A percentile compares a stretch with the other conserved stretches of the same genome.
These are phyloP conservation scores for Macrotis lagotis DNA, from an alignment of 2,113 vertebrate genomes.

Conservation along the genomic window DNA sequence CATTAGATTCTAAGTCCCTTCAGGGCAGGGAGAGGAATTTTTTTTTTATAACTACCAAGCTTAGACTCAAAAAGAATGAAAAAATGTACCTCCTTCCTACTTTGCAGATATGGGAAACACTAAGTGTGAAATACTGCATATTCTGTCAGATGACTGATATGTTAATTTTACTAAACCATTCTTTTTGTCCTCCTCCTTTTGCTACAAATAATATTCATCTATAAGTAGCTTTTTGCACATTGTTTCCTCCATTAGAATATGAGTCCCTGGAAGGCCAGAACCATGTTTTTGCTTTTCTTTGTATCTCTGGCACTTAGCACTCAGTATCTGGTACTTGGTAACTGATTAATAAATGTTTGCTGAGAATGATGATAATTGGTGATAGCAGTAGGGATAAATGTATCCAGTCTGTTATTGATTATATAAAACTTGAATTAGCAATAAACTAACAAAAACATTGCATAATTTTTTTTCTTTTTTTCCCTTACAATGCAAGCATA, in stretches of 20 bases:
- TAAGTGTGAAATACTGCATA: not conserved
- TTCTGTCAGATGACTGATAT: not conserved
- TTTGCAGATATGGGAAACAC: not conserved
- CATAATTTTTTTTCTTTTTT: not conserved
- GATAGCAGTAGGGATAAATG: not conserved
- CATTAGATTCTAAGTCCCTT: no score
- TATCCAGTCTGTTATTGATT: not conserved
- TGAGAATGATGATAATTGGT: no score
- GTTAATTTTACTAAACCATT: not conserved
- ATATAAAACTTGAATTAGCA: not conserved
- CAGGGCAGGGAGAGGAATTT: no score
- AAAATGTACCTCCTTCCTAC: not conserved
- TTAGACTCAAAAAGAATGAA: not conserved
- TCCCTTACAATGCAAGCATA: not conserved
- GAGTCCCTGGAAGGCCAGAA: not conserved
- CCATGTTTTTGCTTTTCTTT: not conserved
- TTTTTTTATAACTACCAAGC: not conserved
- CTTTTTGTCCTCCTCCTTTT: not conserved
- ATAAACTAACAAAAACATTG: not conserved
- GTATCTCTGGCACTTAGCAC: not conserved
- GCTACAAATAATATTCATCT: not conserved
- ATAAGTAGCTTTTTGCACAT: not conserved
- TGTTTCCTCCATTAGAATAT: not conserved
- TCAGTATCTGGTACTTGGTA: not conserved
- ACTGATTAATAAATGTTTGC: not conserved